A percentile compares a stretch with the other conserved stretches of the same genome.
Evolutionary conservation across 1,140 invertebrate species (phyloP).

Genomic region (Mercenaria mercenaria): DNA sequence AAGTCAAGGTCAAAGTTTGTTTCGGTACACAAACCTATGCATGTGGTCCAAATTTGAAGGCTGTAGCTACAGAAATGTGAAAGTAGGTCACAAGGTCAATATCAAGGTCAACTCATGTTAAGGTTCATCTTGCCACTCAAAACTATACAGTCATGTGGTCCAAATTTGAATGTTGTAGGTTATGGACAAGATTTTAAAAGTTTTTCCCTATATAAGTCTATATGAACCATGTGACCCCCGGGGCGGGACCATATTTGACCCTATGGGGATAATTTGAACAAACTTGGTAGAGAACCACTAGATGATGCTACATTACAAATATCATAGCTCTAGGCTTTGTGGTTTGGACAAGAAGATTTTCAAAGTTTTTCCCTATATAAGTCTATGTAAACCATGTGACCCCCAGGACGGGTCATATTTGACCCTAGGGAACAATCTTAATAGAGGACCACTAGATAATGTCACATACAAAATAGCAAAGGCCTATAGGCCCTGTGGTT

Average conservation of each 20-base stretch:
- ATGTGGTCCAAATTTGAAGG: too few relatives aligned
- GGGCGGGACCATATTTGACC: neutral
- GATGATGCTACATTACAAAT: neutral
- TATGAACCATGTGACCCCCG: too few relatives aligned
- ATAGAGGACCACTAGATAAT: neutral
- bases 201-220: too few relatives aligned
- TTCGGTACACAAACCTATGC: too few relatives aligned
- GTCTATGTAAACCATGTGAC: neutral
- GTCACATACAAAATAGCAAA: neutral
- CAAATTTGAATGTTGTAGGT: too few relatives aligned
- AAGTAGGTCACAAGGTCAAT: too few relatives aligned
- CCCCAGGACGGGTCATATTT: neutral
- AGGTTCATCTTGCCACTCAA: too few relatives aligned
- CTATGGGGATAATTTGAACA: neutral
- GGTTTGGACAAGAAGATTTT: neutral
- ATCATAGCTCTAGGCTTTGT: neutral
- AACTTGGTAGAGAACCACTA: neutral
- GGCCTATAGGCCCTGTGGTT: neutral
- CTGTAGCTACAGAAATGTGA: too few relatives aligned
- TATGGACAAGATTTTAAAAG: too few relatives aligned
- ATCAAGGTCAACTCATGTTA: too few relatives aligned
- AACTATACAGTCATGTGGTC: too few relatives aligned
- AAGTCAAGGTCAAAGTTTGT: too few relatives aligned
- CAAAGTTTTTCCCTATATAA: neutral
- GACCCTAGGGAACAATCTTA: neutral